Evolutionary conservation across 2,888 invertebrate species (phyloP).

Genomic region (Archaeoteleia sp.): DNA sequence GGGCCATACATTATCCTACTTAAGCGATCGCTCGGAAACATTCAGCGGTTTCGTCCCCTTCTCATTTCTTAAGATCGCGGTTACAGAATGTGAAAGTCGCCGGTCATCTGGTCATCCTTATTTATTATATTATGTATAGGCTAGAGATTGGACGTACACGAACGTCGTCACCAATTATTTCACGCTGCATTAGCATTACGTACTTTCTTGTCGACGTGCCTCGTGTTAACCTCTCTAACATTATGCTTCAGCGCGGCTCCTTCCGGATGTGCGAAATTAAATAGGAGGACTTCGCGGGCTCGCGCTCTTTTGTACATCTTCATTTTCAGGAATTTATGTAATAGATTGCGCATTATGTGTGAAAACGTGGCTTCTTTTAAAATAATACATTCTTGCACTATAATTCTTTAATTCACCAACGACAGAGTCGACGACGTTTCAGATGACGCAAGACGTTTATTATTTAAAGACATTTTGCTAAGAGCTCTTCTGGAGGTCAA

Average conservation of each 20-base stretch:
- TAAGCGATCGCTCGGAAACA: constrained; percentile 23
- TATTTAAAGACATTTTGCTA: no score
- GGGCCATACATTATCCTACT: constrained; percentile 25
- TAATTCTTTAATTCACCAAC: no score
- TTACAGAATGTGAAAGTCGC: constrained; percentile 59
- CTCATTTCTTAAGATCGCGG: constrained; percentile 19
- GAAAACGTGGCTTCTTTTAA: background rate
- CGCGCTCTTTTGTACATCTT: constrained; percentile 20
- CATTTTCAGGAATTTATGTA: constrained; percentile 30
- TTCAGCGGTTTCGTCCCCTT: constrained; percentile 24
- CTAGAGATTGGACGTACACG: constrained; percentile 27
- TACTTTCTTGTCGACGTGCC: constrained; percentile 45
- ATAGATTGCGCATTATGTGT: constrained; percentile 1
- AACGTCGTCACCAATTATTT: constrained; percentile 43
- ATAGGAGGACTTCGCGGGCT: constrained; percentile 20
- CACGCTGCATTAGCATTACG: constrained; percentile 34
- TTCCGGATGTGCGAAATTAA: constrained; percentile 33
- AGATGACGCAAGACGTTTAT: no score
- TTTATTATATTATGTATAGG: constrained; percentile 42
- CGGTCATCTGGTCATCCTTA: constrained; percentile 56
- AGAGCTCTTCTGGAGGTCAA: no score
- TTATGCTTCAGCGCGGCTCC: constrained; percentile 21
- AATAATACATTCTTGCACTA: no score
- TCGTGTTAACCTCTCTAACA: constrained; percentile 23
- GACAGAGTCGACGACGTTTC: no score